Percentiles rank a stretch among this genome's conserved stretches.
Conservation (phyloP, 2,797 vertebrate genomes). For the Allobates femoralis region DNA sequence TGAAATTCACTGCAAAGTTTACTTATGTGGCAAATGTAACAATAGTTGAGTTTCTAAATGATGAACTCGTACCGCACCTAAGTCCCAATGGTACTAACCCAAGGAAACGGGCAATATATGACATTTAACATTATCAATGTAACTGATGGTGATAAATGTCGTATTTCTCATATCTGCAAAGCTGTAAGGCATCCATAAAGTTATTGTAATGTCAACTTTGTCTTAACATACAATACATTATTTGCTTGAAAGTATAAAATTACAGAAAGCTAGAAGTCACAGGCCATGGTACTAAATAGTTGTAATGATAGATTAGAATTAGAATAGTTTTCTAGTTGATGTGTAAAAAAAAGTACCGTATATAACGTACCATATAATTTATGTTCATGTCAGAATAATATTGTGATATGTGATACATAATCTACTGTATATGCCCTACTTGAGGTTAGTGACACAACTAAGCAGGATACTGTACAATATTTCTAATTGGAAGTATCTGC, state of each 20-base stretch:
- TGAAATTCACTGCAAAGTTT: slow-evolving; percentile 65
- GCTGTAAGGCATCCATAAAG: neutral
- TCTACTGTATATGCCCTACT: too few relatives aligned
- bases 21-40: slow-evolving; percentile 64
- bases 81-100: fast-evolving
- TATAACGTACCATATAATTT: too few relatives aligned
- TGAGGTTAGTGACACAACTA: too few relatives aligned
- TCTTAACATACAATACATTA: neutral
- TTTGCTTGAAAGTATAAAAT: neutral
- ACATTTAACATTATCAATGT: neutral
- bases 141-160: slow-evolving; percentile 1
- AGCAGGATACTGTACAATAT: too few relatives aligned
- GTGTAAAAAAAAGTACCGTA: too few relatives aligned
- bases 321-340: too few relatives aligned
- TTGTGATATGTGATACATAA: too few relatives aligned
- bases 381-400: too few relatives aligned
- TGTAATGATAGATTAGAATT: too few relatives aligned
- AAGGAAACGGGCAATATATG: neutral
- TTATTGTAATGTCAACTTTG: neutral
- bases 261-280: neutral
- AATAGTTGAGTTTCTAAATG: slow-evolving; percentile 71
- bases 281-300: too few relatives aligned
- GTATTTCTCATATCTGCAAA: neutral
- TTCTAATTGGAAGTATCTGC: too few relatives aligned
- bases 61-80: slow-evolving; percentile 57